Evolutionary conservation across 2,888 invertebrate genomes (phyloP), one percentile per base, ranked within the genome.

Genomic region (Herminia tarsipennalis): DNA sequence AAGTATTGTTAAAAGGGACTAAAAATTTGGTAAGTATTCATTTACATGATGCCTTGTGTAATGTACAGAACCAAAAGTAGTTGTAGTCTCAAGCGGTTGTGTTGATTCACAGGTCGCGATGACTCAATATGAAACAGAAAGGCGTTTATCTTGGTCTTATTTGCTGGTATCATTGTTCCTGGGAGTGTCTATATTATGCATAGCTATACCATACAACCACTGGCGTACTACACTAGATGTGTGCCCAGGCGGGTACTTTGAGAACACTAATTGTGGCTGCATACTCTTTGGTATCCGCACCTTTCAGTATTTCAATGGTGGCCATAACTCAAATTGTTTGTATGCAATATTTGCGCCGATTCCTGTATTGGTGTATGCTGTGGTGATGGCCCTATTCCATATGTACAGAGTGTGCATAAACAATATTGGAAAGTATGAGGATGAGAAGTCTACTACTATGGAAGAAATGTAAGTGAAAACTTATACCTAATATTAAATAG

Each of bases 311-410:
- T 95, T 95, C 65, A 92, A 89, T 78, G 95, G 95, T 30, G 95
- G 95, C 0, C 93, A 93, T 56, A 92, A 93, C 50, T 93, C 93
- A 0, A 93, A 93, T 48, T 95, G 95, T 62, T 83, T 94, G 52
- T 95, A 93, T 88, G 93, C 94, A n/a, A 93, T 94, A 39, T 94
- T 94, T 65, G 95, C 94, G 1, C 92, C 94, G 1, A 60, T 95
- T 5, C 86, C 95, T 8, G 92, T 94, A 18, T 78, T 95, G 18
- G 81, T 93, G n/a, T 93, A 94, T 70, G 92, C 93, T 12, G 70
- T 94, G 4, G 88, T 93, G n/a, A 92, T 95, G 86, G 92, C 93
- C 2, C 83, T 94, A 45, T 95, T 94, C 67, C 95, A 95, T 76
- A 94, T 94, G 69, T 94, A 94, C 74, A 89, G 95, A 73, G 94